Evolutionary conservation across 2,797 vertebrate species (phyloP).

Genomic region (Labroides dimidiatus): DNA sequence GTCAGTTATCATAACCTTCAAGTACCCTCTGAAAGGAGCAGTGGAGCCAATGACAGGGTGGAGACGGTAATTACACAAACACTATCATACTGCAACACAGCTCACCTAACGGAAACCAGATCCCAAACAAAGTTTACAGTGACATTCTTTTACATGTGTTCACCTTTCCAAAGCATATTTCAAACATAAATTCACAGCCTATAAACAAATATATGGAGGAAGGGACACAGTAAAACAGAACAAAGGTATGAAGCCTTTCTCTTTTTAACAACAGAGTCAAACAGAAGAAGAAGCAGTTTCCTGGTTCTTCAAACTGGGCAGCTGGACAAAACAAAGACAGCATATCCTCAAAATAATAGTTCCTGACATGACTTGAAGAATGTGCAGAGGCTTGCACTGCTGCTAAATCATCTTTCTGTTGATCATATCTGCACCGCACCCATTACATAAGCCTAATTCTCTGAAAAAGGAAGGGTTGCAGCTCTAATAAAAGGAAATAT

Average conservation of each 20-base stretch:
- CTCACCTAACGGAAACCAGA: neutral
- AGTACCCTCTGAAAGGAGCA: constrained; percentile 81
- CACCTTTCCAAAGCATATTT: neutral
- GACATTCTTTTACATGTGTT: neutral
- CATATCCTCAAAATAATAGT: constrained; percentile 38
- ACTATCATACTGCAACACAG: constrained; percentile 5
- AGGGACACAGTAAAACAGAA: neutral
- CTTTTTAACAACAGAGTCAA: neutral
- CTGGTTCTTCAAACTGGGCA: constrained; percentile 5
- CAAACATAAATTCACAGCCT: no score
- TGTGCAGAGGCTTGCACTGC: constrained; percentile 11
- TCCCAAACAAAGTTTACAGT: neutral
- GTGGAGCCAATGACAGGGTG: constrained; percentile 89
- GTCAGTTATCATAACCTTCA: constrained; percentile 85
- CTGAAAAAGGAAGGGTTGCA: constrained; percentile 2
- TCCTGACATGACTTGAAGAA: constrained; percentile 41
- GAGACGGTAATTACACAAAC: constrained; percentile 89
- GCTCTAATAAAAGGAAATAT: constrained; percentile 1
- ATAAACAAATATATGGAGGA: neutral
- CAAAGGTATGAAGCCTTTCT: neutral
- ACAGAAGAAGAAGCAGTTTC: neutral
- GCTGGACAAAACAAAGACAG: constrained; percentile 4
- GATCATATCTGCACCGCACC: constrained; percentile 40
- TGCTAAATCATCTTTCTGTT: constrained; percentile 20
- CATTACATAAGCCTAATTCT: constrained; percentile 21